Evolutionary conservation across 2,113 vertebrate genomes (phyloP).

Genomic region (Lophotis ruficrista): DNA sequence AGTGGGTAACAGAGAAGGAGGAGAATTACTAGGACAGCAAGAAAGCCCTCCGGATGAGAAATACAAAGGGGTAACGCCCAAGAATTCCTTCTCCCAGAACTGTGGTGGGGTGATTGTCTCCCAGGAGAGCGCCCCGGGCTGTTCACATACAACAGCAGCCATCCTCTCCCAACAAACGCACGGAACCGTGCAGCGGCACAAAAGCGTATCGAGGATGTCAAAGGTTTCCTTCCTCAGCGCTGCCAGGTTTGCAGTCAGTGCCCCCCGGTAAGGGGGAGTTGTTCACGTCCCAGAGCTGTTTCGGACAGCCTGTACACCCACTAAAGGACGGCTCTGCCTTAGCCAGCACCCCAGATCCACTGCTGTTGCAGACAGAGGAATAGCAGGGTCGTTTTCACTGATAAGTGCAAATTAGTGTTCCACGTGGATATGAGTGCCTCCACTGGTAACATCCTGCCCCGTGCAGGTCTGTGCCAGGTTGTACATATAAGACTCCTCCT

Average conservation of each 20-base stretch:
- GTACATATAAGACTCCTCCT: not conserved
- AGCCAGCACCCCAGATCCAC: not conserved
- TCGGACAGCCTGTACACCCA: not conserved
- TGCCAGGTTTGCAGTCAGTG: not conserved
- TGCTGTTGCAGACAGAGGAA: not conserved
- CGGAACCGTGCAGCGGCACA: fast-evolving
- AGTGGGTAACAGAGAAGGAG: not conserved
- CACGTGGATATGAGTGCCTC: fast-evolving
- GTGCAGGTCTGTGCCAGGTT: not conserved
- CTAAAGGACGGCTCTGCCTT: not conserved
- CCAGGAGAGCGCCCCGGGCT: not conserved
- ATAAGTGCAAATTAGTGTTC: not conserved
- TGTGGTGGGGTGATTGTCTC: not conserved
- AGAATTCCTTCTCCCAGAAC: not conserved
- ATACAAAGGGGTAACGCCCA: not conserved
- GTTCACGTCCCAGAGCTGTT: not conserved
- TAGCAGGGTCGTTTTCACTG: not conserved
- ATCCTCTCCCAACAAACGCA: not conserved
- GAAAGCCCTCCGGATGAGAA: not conserved
- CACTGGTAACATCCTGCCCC: not conserved
- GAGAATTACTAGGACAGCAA: not conserved
- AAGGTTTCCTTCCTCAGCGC: not conserved
- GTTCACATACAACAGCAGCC: not conserved
- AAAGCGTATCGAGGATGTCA: not conserved
- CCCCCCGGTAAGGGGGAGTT: not conserved